These are phyloP conservation scores for Piaya cayana DNA, from an alignment of 2,113 vertebrate genomes.

Conservation along the genomic window DNA sequence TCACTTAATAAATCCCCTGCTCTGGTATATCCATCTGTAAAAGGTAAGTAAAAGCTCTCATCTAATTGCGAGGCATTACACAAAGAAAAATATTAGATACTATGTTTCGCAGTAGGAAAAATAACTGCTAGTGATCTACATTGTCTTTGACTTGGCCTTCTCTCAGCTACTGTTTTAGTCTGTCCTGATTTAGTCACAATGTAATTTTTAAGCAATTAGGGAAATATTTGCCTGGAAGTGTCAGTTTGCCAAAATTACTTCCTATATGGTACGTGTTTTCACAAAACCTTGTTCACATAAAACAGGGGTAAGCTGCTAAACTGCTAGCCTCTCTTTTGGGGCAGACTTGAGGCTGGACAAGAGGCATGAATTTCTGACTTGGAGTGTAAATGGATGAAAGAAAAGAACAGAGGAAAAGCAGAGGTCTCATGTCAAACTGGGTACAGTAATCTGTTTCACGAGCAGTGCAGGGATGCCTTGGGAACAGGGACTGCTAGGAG, in stretches of 20 bases:
- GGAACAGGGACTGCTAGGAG: not conserved
- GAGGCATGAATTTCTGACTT: not conserved
- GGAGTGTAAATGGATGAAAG: not conserved
- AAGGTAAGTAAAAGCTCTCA: not conserved
- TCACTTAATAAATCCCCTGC: not conserved
- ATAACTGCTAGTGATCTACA: not conserved
- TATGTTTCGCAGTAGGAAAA: not conserved
- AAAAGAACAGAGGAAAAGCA: not conserved
- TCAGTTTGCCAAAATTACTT: not conserved
- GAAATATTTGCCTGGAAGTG: not conserved
- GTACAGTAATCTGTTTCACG: not conserved
- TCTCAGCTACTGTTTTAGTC: not conserved
- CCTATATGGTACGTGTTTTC: not conserved
- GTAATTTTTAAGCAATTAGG: not conserved
- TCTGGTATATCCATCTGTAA: not conserved
- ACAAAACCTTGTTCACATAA: not conserved
- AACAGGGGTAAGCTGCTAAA: not conserved
- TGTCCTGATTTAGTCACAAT: not conserved
- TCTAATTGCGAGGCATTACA: not conserved
- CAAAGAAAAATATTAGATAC: not conserved
- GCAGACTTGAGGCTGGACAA: not conserved
- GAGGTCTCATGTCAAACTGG: not conserved
- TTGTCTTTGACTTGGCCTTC: not conserved
- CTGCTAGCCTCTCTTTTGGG: not conserved
- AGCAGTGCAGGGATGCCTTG: not conserved